Base-by-base conservation (phyloP, 2,888 invertebrate genomes). In the Morpho helenor region DNA sequence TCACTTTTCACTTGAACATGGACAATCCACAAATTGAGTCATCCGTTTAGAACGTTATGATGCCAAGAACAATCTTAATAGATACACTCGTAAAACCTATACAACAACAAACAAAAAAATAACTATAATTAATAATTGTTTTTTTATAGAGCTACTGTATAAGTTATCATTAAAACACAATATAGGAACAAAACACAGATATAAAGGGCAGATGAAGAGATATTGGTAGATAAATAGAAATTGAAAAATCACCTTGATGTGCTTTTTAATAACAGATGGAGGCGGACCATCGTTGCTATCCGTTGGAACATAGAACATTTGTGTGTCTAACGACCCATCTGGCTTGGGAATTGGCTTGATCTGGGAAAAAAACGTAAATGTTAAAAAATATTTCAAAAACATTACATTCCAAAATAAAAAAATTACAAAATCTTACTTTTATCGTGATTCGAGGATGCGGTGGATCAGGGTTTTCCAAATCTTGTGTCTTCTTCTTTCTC, bases 381-480 rank as follows among this genome's bases (percentile, higher is more conserved):
- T 39, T 52, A 6, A 10, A 51, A 52, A 22, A 31, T 42, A 47
- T 52, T 22, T 49, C n/a, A 47, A 7, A 10, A 23, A 51, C n/a
- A 42, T 42, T 31, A 9, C 10, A 0, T 7, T 31, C n/a, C 8
- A 23, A 10, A 8, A 6, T 50, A 8, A 42, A 56, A 49, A 49
- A 7, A 39, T 45, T 10, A 22, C n/a, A 22, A 52, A 41, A 8
- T 51, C 56, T 31, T 82, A 95, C 95, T 91, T 96, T 96, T 52
- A 96, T 96, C 60, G 96, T 96, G 57, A 96, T 96, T 75, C 96
- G 93, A 39, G 95, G 94, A 80, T 94, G 94, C 31, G 93, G 93
- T 53, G 75, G 72, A 2, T 91, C 84, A 2, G 90, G 90, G 67
- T 91, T 88, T 60, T 90, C 89, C 62, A 93, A 82, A 71, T 95